Base-by-base conservation (phyloP, 2,113 vertebrate species). In the Vombatus ursinus region DNA sequence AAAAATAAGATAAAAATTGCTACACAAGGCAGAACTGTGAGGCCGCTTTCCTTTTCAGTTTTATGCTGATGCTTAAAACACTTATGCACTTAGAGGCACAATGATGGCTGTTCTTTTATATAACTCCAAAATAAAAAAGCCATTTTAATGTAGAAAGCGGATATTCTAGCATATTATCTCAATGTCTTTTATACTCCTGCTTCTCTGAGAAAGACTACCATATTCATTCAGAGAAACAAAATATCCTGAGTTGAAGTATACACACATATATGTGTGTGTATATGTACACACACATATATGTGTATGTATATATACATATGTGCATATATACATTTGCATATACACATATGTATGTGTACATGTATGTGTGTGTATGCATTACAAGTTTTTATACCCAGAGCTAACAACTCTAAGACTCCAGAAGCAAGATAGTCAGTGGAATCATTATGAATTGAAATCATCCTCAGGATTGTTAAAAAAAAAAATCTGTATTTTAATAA, bases 91-190 rank as follows among this genome's bases (percentile, higher is more conserved):
- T 93, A 54, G 92, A 54, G 7, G 12, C 8, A 93, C 52, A 31
- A 52, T 44, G 44, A 48, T 14, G 61, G 44, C 61, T 95, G 0
- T 4, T 92, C 90, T 68, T 92, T 91, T 23, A 77, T 19, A 90
- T 93, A 28, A 94, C 28, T 77, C 54, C 2, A 94, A 93, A 92
- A 53, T 90, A 94, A 93, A 44, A 37, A 90, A 92, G 50, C 51
- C 89, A 25, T 84, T 90, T 94, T 50, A 11, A 10, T 6, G 22
- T 24, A 90, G 54, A 93, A 92, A 6, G 1, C 94, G 2, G 37
- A 84, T 90, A 94, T 57, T 93, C 48, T 94, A 52, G 11, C 31
- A 1, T 49, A 93, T 28, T 24, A 53, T 84, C 8, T 26, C 2
- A 49, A n/a, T 19, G n/a, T 77, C 3, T n/a, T n/a, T n/a, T n/a